A percentile compares a stretch with the other conserved stretches of the same genome.
Conservation (phyloP, 2,113 vertebrate species). For the Takifugu flavidus region DNA sequence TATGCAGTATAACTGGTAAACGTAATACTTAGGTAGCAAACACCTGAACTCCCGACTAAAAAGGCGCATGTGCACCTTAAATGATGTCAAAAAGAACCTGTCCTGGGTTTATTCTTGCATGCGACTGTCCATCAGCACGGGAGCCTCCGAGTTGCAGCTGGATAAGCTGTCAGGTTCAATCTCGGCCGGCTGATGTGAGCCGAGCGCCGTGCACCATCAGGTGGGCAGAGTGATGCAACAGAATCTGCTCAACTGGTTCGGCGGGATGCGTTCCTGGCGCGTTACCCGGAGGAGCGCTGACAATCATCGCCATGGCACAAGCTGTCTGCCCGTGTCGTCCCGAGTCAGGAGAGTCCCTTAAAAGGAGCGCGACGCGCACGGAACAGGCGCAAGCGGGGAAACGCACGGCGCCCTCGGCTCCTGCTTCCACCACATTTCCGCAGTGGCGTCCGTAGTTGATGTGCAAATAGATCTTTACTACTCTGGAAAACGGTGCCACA, state of each 20-base stretch:
- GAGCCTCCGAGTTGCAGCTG: conserved; percentile 23
- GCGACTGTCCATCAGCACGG: conserved; percentile 17
- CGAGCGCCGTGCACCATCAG: conserved; percentile 44
- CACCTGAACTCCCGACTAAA: too few species aligned
- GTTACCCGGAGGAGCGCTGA: conserved; percentile 45
- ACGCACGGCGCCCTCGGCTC: conserved; percentile 18
- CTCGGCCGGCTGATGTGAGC: conserved; percentile 30
- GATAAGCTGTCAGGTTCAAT: conserved; percentile 31
- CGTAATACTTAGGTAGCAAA: too few species aligned
- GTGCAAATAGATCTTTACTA: too few species aligned
- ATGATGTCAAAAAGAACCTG: too few species aligned
- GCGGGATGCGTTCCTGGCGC: conserved; percentile 50
- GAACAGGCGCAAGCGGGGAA: conserved; percentile 19
- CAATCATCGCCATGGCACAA: conserved; percentile 58
- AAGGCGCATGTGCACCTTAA: too few species aligned
- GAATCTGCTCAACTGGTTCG: conserved; percentile 67
- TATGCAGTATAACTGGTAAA: too few species aligned
- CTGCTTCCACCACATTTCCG: background rate
- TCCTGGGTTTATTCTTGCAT: background rate
- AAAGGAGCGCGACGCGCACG: conserved; percentile 20
- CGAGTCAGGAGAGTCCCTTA: conserved; percentile 40
- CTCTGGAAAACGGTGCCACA: background rate
- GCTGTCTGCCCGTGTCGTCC: conserved; percentile 50
- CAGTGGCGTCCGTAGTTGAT: background rate
- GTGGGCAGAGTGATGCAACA: conserved; percentile 59